Evolutionary conservation across 2,888 invertebrate genomes (phyloP).

Genomic region (Petrolisthes manimaculis): DNA sequence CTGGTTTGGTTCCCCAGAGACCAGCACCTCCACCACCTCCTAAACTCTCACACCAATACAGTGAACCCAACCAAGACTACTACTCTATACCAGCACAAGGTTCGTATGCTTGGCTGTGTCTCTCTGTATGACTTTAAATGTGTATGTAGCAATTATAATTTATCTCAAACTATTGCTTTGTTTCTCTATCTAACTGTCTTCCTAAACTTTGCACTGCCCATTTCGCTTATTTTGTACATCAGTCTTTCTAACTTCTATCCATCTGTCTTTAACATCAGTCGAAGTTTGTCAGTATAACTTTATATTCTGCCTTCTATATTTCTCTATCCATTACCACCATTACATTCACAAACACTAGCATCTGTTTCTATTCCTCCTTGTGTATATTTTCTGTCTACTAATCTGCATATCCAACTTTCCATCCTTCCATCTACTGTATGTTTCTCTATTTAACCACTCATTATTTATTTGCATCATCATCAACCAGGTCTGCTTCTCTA

Average conservation of each 20-base stretch:
- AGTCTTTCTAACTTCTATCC: no score
- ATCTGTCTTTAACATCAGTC: no score
- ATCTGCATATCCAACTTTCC: background rate
- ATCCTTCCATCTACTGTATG: background rate
- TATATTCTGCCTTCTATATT: background rate
- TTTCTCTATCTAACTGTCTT: no score
- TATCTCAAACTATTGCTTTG: no score
- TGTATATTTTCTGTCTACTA: background rate
- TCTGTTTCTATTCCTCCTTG: no score
- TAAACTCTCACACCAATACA: conserved; percentile 11
- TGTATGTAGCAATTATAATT: no score
- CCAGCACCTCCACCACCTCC: conserved; percentile 68
- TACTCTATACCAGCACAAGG: conserved; percentile 53
- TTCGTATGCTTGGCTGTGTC: background rate
- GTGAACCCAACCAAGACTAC: conserved; percentile 43
- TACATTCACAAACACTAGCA: no score
- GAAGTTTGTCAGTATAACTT: no score
- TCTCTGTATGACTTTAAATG: no score
- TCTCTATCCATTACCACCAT: background rate
- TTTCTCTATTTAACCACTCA: background rate
- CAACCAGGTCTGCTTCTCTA: no score
- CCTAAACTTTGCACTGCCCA: no score
- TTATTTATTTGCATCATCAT: background rate
- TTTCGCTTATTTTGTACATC: no score
- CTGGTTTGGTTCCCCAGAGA: conserved; percentile 67